Conservation (phyloP, 2,113 vertebrate species). For the Hemichromis elongatus region DNA sequence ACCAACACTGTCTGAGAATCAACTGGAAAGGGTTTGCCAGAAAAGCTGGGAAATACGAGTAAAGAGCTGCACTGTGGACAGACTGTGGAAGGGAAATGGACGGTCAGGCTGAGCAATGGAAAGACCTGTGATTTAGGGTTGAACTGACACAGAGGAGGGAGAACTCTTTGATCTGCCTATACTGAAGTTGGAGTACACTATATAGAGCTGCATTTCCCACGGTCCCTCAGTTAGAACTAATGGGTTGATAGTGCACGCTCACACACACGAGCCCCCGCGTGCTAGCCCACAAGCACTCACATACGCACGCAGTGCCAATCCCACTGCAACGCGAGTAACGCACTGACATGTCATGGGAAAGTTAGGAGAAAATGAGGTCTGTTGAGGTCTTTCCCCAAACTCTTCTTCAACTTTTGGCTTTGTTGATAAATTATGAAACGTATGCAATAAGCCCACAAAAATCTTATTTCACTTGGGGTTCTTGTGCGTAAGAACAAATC, state of each 20-base stretch:
- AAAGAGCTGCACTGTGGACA: background rate
- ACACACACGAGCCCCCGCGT: background rate
- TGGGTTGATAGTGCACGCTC: constrained; percentile 6
- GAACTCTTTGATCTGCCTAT: constrained; percentile 6
- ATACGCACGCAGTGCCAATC: background rate
- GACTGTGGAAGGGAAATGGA: background rate
- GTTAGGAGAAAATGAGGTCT: background rate
- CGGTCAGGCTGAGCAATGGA: background rate
- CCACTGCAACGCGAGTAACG: constrained; percentile 22
- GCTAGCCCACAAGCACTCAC: background rate
- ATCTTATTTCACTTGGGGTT: background rate
- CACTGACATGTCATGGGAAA: constrained; percentile 28
- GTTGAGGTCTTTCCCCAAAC: background rate
- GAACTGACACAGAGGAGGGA: background rate
- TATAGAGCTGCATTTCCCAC: constrained; percentile 32
- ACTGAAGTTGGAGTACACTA: background rate
- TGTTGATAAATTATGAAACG: background rate
- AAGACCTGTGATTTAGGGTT: constrained; percentile 4
- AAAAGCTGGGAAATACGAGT: background rate
- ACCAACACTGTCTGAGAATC: background rate
- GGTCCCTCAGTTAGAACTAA: constrained; percentile 29
- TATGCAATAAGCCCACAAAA: background rate
- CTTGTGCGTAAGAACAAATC: background rate
- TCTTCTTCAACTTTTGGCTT: background rate
- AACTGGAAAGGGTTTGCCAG: background rate